Conservation (phyloP, 2,888 invertebrate genomes). For the Synergus gifuensis region DNA sequence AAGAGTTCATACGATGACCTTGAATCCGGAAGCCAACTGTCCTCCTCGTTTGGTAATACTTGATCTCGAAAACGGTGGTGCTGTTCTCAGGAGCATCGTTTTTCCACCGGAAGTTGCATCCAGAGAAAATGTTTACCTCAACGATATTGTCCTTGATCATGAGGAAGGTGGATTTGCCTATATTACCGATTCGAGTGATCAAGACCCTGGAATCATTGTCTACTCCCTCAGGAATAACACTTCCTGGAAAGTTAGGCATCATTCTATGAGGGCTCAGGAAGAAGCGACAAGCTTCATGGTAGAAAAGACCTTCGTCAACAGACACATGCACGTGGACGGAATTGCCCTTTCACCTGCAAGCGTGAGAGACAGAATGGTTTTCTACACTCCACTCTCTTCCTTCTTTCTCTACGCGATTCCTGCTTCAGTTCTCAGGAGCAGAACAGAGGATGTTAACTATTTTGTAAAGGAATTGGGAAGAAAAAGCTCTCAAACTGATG, state of each 20-base stretch:
- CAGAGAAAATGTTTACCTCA: slow-evolving; percentile 81
- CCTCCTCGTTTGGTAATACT: slow-evolving; percentile 84
- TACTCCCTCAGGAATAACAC: slow-evolving; percentile 83
- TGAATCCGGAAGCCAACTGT: slow-evolving; percentile 78
- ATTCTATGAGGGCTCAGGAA: slow-evolving; percentile 82
- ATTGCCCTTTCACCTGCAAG: slow-evolving; percentile 83
- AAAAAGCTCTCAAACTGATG: slow-evolving; percentile 85
- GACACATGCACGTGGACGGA: slow-evolving; percentile 84
- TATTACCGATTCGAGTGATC: slow-evolving; percentile 84
- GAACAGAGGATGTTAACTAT: slow-evolving; percentile 72
- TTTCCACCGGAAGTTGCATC: slow-evolving; percentile 82
- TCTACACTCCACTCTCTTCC: slow-evolving; percentile 85
- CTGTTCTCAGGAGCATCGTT: slow-evolving; percentile 78
- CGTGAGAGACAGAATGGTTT: slow-evolving; percentile 76
- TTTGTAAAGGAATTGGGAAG: slow-evolving; percentile 81
- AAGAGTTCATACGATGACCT: slow-evolving; percentile 81
- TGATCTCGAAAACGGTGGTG: slow-evolving; percentile 82
- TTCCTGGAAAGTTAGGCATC: slow-evolving; percentile 85
- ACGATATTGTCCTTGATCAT: slow-evolving; percentile 86
- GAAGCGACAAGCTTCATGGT: slow-evolving; percentile 82
- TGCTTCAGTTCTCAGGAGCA: slow-evolving; percentile 81
- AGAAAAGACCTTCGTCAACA: slow-evolving; percentile 80
- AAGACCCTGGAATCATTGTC: slow-evolving; percentile 86
- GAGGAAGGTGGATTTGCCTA: slow-evolving; percentile 84
- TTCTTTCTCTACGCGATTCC: slow-evolving; percentile 83